Percentiles rank a stretch among this genome's conserved stretches.
phyloP scores from a whole-genome alignment of 2,797 vertebrate species.

The Coilia nasus region DNA sequence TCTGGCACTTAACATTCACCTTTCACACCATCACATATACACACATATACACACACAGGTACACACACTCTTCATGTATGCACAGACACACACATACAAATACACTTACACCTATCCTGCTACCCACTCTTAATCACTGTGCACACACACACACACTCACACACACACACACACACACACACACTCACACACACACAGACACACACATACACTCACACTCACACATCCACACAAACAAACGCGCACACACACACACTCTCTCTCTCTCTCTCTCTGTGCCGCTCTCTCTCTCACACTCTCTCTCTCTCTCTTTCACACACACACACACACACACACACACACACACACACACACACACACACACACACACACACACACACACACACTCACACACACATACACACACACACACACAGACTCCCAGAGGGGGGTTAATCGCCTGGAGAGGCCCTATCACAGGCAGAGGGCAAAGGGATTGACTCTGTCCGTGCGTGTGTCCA shows the following conservation, averaged over 20 bases:
- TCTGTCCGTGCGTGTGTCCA: conserved; percentile 21
- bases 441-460: conserved; percentile 39
- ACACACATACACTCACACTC: too few relatives aligned
- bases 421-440: conserved; percentile 46
- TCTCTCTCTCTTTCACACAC: too few relatives aligned
- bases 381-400: neutral
- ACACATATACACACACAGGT: neutral
- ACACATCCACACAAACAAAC: too few relatives aligned
- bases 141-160: too few relatives aligned
- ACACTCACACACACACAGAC: neutral
- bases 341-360: conserved; percentile 17
- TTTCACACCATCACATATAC: neutral
- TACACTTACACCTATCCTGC: neutral
- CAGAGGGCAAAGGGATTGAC: conserved; percentile 34
- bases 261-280: too few relatives aligned
- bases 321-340: too few relatives aligned
- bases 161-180: neutral
- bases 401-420: conserved; percentile 37
- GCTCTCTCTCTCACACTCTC: too few relatives aligned
- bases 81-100: too few relatives aligned
- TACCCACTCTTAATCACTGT: too few relatives aligned
- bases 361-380: conserved; percentile 25
- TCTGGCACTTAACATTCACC: neutral
- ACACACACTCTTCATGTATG: neutral
- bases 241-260: too few relatives aligned